A percentile compares a stretch with the other conserved stretches of the same genome.
Evolutionary conservation across 1,140 invertebrate genomes (phyloP).

Genomic region (Calliphora vicina): DNA sequence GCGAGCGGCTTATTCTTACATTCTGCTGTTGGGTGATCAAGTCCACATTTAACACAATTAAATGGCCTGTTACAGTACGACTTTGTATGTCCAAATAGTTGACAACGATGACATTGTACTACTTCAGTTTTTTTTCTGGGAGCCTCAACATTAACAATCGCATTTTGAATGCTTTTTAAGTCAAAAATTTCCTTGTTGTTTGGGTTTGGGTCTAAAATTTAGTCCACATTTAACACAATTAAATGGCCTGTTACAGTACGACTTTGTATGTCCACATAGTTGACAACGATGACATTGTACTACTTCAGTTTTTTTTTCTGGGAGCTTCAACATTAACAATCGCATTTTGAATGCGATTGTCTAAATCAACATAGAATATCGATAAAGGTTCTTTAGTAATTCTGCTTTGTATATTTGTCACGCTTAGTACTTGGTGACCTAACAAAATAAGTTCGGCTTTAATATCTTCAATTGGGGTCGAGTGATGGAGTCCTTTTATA

Average conservation of each 20-base stretch:
- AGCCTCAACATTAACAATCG: constrained; percentile 51
- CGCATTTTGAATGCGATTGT: no score
- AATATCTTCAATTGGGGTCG: constrained; percentile 42
- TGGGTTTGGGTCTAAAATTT: constrained; percentile 46
- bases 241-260: no score
- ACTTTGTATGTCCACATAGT: no score
- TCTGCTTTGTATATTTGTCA: constrained; percentile 45
- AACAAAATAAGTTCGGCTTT: constrained; percentile 38
- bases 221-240: no score
- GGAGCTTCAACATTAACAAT: no score
- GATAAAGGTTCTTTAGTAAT: constrained; percentile 51
- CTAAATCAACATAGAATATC: constrained; percentile 58
- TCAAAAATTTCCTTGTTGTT: constrained; percentile 61
- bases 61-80: constrained; percentile 48
- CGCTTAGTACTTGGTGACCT: constrained; percentile 41
- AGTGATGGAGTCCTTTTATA: constrained; percentile 46
- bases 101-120: constrained; percentile 56
- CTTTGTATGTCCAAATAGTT: constrained; percentile 60
- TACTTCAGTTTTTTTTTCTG: no score
- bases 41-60: constrained; percentile 60
- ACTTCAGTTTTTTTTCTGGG: constrained; percentile 49
- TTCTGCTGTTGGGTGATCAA: constrained; percentile 50
- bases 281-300: no score
- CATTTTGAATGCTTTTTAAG: constrained; percentile 48
- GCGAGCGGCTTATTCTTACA: constrained; percentile 46